A percentile compares a stretch with the other conserved stretches of the same genome.
Evolutionary conservation across 2,797 vertebrate genomes (phyloP).

Genomic region (Acanthornis magna): DNA sequence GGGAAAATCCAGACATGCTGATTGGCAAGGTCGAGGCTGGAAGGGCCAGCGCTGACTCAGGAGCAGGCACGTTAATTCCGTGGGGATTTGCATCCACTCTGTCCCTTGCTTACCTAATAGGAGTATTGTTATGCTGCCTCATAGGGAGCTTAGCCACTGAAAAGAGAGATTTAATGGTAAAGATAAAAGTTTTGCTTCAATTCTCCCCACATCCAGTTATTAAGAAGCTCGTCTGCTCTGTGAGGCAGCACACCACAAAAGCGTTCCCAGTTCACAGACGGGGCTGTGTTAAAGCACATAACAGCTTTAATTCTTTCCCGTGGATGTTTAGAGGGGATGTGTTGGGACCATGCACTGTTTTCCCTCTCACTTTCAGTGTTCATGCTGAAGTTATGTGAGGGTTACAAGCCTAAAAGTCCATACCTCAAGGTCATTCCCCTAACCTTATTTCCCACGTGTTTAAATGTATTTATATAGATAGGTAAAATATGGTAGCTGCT

Average conservation of each 20-base stretch:
- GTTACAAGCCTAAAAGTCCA: background rate
- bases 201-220: conserved; percentile 37
- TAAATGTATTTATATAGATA: conserved; percentile 62
- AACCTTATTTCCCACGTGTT: conserved; percentile 35
- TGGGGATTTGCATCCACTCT: conserved; percentile 49
- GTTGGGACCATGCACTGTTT: background rate
- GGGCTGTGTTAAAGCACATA: background rate
- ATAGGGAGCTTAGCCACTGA: conserved; percentile 53
- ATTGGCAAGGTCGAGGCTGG: conserved; percentile 56
- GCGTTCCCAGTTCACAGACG: background rate
- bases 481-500: conserved; percentile 45
- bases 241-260: background rate
- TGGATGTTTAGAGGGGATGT: background rate
- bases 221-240: conserved; percentile 35
- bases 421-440: conserved; percentile 39
- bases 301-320: background rate
- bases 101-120: conserved; percentile 64
- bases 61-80: conserved; percentile 29
- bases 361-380: background rate
- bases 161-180: conserved; percentile 59
- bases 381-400: background rate
- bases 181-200: conserved; percentile 63
- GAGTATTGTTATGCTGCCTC: conserved; percentile 49
- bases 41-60: conserved; percentile 46
- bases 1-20: conserved; percentile 42